Evolutionary conservation across 2,888 invertebrate genomes (phyloP).

Genomic region (Malachius bipustulatus): DNA sequence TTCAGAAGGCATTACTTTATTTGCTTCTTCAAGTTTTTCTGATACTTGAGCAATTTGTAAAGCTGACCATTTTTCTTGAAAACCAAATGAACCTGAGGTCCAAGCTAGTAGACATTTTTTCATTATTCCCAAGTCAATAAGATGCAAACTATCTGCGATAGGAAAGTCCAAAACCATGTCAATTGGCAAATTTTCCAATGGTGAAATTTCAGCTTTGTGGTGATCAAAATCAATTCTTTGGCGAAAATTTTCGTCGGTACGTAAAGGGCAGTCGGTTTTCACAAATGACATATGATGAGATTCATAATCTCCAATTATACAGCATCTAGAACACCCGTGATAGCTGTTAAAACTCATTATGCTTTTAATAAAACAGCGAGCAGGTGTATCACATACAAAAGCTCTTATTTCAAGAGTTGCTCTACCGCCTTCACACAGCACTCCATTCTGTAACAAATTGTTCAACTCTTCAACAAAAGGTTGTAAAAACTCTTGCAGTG

Average conservation of each 20-base stretch:
- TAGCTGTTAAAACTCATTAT: constrained; percentile 17
- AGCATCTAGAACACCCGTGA: constrained; percentile 16
- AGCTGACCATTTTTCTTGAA: constrained; percentile 5
- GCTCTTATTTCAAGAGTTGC: constrained; percentile 12
- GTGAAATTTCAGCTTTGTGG: constrained; percentile 9
- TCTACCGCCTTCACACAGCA: neutral
- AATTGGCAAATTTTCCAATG: constrained; percentile 13
- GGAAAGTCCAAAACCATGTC: constrained; percentile 17
- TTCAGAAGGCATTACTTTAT: constrained; percentile 5
- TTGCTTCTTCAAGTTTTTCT: neutral
- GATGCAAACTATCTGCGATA: constrained; percentile 15
- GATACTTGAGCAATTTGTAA: constrained; percentile 4
- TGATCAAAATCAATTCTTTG: constrained; percentile 9
- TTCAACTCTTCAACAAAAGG: constrained; percentile 15
- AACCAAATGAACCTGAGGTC: constrained; percentile 12
- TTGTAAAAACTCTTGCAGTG: constrained; percentile 10
- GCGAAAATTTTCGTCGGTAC: constrained; percentile 9
- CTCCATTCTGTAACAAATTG: constrained; percentile 9
- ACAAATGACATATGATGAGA: constrained; percentile 17
- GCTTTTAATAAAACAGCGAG: constrained; percentile 18
- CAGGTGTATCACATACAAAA: constrained; percentile 18
- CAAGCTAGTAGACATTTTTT: constrained; percentile 13
- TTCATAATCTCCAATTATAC: constrained; percentile 15
- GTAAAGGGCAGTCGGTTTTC: constrained; percentile 13
- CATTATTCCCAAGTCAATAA: constrained; percentile 15